These are phyloP conservation scores for Sebastolobus altivelis DNA, from an alignment of 2,797 vertebrate species.

Conservation along the genomic window DNA sequence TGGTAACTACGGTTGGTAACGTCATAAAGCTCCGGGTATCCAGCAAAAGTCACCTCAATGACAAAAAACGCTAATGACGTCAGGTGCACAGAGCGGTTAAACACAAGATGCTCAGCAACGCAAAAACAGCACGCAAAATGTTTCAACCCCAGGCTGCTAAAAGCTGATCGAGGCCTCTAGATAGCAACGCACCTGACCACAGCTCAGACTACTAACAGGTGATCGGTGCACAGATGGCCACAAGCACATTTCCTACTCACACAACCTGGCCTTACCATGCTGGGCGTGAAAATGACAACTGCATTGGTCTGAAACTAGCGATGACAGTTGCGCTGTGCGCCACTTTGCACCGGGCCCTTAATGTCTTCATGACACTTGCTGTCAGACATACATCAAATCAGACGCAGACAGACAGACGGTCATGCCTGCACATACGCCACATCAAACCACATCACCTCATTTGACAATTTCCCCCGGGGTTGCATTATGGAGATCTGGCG, in stretches of 20 bases:
- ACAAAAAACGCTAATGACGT: too few species aligned
- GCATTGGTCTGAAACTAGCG: neutral
- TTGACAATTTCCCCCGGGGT: conserved; percentile 29
- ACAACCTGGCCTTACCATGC: neutral
- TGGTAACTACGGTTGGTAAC: too few species aligned
- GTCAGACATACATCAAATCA: conserved; percentile 28
- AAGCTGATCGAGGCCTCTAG: neutral
- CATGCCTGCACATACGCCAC: conserved; percentile 30
- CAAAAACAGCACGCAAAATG: too few species aligned
- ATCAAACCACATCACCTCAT: conserved; percentile 45
- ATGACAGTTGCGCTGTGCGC: neutral
- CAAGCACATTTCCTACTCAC: neutral
- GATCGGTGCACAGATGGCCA: neutral
- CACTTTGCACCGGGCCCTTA: neutral
- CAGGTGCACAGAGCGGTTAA: too few species aligned
- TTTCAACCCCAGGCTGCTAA: neutral
- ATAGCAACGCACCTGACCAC: neutral
- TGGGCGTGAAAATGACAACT: neutral
- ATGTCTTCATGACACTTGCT: neutral
- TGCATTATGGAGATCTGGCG: conserved; percentile 14
- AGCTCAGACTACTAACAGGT: neutral
- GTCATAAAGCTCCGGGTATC: too few species aligned
- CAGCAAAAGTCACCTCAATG: too few species aligned
- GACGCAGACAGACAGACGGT: conserved; percentile 26
- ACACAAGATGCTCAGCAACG: too few species aligned